Evolutionary conservation across 2,888 invertebrate genomes (phyloP).

Genomic region (Sminthurinus aureus): DNA sequence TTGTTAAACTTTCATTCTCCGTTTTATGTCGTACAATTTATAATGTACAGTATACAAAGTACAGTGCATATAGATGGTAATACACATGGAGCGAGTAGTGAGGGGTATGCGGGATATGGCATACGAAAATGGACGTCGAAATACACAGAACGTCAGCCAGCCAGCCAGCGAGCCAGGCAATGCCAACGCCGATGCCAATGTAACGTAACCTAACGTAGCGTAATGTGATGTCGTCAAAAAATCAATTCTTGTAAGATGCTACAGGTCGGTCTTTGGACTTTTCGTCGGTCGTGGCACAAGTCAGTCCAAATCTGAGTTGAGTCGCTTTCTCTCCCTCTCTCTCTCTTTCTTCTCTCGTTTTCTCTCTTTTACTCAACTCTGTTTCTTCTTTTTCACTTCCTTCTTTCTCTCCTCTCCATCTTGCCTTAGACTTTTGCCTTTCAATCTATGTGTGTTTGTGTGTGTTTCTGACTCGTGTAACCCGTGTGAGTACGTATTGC

Average conservation of each 20-base stretch:
- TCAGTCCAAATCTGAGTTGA: conserved; percentile 25
- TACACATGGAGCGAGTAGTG: too few relatives aligned
- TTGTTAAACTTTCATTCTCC: too few relatives aligned
- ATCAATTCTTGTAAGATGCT: conserved; percentile 22
- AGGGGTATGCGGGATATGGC: not conserved
- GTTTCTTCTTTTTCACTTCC: too few relatives aligned
- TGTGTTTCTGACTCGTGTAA: too few relatives aligned
- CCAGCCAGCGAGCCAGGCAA: not conserved
- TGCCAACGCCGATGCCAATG: not conserved
- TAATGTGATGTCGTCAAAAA: conserved; percentile 23
- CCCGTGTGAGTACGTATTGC: not conserved
- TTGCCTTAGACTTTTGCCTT: not conserved
- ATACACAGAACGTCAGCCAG: not conserved
- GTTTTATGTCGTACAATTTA: too few relatives aligned
- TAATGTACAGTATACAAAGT: too few relatives aligned
- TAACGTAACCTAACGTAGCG: not conserved
- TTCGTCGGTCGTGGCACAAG: not conserved
- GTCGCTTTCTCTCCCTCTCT: not conserved
- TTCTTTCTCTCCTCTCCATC: too few relatives aligned
- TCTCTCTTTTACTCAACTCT: not conserved
- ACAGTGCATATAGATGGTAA: too few relatives aligned
- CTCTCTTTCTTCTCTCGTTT: not conserved
- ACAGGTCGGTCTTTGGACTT: conserved; percentile 5
- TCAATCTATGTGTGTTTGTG: not conserved
- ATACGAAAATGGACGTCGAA: not conserved